phyloP scores from a whole-genome alignment of 2,888 invertebrate species.

The Gymnosoma rotundatum region DNA sequence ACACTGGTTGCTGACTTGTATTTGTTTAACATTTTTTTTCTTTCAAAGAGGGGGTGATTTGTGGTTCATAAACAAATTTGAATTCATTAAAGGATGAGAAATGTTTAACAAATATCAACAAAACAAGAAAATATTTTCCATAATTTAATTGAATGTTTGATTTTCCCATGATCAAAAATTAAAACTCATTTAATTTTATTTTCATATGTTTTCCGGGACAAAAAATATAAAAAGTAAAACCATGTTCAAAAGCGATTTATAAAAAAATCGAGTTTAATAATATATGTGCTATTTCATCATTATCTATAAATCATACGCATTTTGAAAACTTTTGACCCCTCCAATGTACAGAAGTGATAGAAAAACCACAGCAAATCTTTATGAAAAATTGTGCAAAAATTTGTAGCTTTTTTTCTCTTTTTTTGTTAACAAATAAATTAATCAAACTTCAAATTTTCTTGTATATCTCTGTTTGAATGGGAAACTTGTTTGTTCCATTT shows the following conservation, averaged over 20 bases:
- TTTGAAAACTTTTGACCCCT: conserved; percentile 41
- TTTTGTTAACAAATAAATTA: conserved; percentile 56
- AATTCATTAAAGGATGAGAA: conserved; percentile 52
- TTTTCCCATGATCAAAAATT: conserved; percentile 59
- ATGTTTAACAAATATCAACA: conserved; percentile 3
- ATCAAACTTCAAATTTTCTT: conserved; percentile 54
- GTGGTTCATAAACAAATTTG: conserved; percentile 5
- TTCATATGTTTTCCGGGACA: not conserved
- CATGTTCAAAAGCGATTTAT: conserved; percentile 2
- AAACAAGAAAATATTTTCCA: conserved; percentile 2
- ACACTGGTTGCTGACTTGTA: conserved; percentile 42
- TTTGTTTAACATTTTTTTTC: not conserved
- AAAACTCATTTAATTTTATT: conserved; percentile 26
- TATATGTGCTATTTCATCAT: conserved; percentile 35
- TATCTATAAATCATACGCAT: conserved; percentile 65
- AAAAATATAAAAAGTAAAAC: not conserved
- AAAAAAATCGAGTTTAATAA: conserved; percentile 5
- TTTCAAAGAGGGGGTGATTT: conserved; percentile 6
- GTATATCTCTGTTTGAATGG: conserved; percentile 12
- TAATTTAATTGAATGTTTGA: conserved; percentile 50
- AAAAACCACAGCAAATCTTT: conserved; percentile 18
- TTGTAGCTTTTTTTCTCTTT: not conserved
- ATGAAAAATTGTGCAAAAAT: conserved; percentile 52
- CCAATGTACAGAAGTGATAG: conserved; percentile 44
- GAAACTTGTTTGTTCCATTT: conserved; percentile 63